Evolutionary conservation across 2,113 vertebrate genomes (phyloP).

Genomic region (Prionailurus viverrinus): DNA sequence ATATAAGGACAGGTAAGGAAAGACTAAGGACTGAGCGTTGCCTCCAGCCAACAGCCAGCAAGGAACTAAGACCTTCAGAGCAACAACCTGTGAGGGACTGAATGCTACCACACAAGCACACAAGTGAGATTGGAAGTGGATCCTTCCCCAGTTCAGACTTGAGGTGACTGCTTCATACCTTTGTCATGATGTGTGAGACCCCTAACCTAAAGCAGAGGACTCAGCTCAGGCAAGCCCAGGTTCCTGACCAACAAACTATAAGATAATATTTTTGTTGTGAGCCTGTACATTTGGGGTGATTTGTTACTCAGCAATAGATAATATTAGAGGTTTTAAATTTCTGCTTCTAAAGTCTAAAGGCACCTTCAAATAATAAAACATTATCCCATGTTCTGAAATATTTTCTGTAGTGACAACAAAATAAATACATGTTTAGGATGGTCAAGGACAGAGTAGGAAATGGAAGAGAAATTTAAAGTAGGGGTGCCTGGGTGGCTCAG

Average conservation of each 20-base stretch:
- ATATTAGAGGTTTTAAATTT: not conserved
- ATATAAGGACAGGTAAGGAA: not conserved
- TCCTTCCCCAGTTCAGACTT: not conserved
- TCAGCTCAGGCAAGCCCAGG: not conserved
- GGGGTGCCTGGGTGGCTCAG: too few relatives aligned
- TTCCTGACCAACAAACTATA: not conserved
- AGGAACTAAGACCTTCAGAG: not conserved
- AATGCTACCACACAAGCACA: not conserved
- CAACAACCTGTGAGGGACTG: not conserved
- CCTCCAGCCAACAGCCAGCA: not conserved
- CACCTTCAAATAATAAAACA: not conserved
- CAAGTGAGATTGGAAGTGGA: not conserved
- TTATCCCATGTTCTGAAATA: not conserved
- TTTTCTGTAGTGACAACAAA: not conserved
- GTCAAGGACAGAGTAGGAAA: not conserved
- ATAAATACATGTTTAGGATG: not conserved
- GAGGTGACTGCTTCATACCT: not conserved
- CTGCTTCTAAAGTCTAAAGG: not conserved
- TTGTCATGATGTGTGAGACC: not conserved
- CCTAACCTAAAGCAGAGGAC: not conserved
- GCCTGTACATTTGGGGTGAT: not conserved
- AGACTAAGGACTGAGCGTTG: not conserved
- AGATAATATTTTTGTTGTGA: not conserved
- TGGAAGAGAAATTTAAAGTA: not conserved
- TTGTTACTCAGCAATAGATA: not conserved